phyloP scores from a whole-genome alignment of 1,140 invertebrate genomes.

The Caenorhabditis briggsae region DNA sequence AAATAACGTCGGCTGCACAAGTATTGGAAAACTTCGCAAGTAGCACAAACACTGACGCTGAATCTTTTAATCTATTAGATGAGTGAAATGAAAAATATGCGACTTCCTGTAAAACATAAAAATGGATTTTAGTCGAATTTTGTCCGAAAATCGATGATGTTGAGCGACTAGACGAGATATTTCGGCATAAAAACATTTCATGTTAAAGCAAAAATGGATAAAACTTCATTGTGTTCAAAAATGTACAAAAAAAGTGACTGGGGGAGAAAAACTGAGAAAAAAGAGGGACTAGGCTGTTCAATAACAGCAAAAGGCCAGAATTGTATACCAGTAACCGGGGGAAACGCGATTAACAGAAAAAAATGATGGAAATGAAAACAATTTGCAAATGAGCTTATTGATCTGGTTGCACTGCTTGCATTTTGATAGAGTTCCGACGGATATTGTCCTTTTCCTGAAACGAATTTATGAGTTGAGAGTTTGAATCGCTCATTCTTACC shows the following conservation, averaged over 20 bases:
- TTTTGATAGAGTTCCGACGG: conserved; percentile 25
- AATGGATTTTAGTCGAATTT: too few species aligned
- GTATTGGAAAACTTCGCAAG: too few species aligned
- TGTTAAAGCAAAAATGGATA: too few species aligned
- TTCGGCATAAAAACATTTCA: too few species aligned
- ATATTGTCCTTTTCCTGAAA: conserved; percentile 42
- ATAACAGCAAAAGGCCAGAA: neutral
- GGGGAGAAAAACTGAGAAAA: neutral
- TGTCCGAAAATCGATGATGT: too few species aligned
- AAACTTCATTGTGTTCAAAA: conserved; percentile 9
- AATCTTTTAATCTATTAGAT: too few species aligned
- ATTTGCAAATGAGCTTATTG: conserved; percentile 7
- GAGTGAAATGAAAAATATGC: too few species aligned
- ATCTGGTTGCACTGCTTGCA: conserved; percentile 48
- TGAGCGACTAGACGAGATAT: too few species aligned
- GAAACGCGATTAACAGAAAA: neutral
- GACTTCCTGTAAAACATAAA: too few species aligned
- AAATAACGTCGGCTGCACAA: too few species aligned
- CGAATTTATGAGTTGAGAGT: neutral
- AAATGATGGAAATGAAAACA: neutral
- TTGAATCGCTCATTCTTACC: neutral
- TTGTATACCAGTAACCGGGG: neutral
- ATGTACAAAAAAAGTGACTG: neutral
- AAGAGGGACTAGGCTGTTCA: neutral
- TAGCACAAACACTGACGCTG: too few species aligned